Evolutionary conservation across 2,113 vertebrate genomes (phyloP).

Genomic region (Macrotus californicus): DNA sequence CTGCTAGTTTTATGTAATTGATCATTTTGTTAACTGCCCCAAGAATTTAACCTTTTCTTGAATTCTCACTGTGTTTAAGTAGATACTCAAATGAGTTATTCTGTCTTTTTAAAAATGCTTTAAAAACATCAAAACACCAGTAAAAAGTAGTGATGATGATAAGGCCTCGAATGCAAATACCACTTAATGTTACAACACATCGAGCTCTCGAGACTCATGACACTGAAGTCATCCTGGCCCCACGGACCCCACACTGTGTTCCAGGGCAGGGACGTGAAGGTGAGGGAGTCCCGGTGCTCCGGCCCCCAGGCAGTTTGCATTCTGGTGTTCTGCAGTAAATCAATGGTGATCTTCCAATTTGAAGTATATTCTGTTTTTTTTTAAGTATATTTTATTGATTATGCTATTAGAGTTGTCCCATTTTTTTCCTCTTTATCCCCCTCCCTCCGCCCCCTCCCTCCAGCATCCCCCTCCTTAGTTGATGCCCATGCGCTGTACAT

Average conservation of each 20-base stretch:
- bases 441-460: no score
- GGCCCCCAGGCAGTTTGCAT: accelerated
- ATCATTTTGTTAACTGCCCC: background rate
- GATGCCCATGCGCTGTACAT: no score
- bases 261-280: background rate
- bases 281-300: accelerated
- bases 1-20: background rate
- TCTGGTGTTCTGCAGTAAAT: background rate
- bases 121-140: background rate
- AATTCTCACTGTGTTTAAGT: background rate
- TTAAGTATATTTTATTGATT: no score
- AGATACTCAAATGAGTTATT: background rate
- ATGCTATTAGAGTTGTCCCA: no score
- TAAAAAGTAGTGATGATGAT: background rate
- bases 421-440: no score
- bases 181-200: accelerated
- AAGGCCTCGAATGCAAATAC: accelerated
- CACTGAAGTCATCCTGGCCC: accelerated
- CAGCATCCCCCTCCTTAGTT: no score
- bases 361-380: background rate
- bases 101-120: background rate
- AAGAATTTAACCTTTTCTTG: background rate
- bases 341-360: background rate
- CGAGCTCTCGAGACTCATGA: background rate
- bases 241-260: background rate